A percentile compares a stretch with the other conserved stretches of the same genome.
Conservation (phyloP, 2,888 invertebrate species). For the Stegana nigrithorax region DNA sequence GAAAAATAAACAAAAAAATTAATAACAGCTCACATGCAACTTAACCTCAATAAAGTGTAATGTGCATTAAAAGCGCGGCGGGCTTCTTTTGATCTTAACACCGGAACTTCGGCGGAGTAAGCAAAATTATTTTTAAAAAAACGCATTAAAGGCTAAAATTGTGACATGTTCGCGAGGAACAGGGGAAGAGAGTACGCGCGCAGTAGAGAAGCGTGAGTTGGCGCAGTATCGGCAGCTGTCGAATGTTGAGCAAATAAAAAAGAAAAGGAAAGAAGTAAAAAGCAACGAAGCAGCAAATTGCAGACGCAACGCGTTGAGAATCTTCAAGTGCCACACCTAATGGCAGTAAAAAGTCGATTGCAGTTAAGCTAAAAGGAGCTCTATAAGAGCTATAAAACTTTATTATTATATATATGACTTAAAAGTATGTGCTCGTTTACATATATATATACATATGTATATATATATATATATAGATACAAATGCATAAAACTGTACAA, state of each 20-base stretch:
- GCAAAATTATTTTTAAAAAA: too few relatives aligned
- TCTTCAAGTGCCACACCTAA: conserved; percentile 12
- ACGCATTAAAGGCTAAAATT: too few relatives aligned
- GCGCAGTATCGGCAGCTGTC: too few relatives aligned
- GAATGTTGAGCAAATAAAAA: too few relatives aligned
- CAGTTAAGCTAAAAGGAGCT: conserved; percentile 57
- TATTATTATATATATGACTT: conserved; percentile 46
- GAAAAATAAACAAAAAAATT: not conserved
- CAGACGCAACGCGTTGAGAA: not conserved
- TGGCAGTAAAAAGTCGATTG: too few relatives aligned
- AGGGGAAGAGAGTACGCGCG: too few relatives aligned
- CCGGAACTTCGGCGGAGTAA: too few relatives aligned
- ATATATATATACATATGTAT: not conserved
- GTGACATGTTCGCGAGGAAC: too few relatives aligned
- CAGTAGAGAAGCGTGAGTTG: too few relatives aligned
- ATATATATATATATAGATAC: not conserved
- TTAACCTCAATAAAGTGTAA: too few relatives aligned
- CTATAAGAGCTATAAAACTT: conserved; percentile 61
- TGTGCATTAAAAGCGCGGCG: not conserved
- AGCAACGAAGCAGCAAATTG: not conserved
- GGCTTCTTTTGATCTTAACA: not conserved
- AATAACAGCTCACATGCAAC: too few relatives aligned
- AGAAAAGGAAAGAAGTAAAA: not conserved
- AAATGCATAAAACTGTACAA: not conserved
- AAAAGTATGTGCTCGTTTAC: conserved; percentile 43